Evolutionary conservation across 2,888 invertebrate species (phyloP).

Genomic region (Cerastoderma edule): DNA sequence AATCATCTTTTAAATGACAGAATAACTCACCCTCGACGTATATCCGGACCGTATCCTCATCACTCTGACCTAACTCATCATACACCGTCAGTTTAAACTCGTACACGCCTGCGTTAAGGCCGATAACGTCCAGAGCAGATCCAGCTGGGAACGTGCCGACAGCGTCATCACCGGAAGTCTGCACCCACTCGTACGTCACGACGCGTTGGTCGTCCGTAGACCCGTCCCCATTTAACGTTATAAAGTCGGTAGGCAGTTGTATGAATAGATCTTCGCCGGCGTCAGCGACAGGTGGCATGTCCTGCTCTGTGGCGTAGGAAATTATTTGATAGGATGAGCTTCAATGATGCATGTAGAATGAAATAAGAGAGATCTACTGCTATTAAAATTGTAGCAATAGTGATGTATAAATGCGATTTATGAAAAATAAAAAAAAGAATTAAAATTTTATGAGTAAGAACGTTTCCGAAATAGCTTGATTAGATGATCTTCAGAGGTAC

Average conservation of each 20-base stretch:
- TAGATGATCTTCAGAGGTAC: too few relatives aligned
- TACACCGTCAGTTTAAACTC: slow-evolving; percentile 33
- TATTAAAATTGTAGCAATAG: background rate
- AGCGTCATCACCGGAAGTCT: slow-evolving; percentile 10
- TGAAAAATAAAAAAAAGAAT: background rate
- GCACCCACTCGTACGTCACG: slow-evolving; percentile 32
- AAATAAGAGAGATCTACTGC: background rate
- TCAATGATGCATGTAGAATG: background rate
- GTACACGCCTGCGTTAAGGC: slow-evolving; percentile 31
- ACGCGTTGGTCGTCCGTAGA: slow-evolving; percentile 43
- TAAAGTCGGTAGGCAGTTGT: slow-evolving; percentile 30
- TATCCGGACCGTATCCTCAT: slow-evolving; percentile 37
- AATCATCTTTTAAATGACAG: too few relatives aligned
- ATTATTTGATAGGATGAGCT: background rate
- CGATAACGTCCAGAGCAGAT: slow-evolving; percentile 10
- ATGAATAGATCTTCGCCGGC: slow-evolving; percentile 40
- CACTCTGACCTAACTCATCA: slow-evolving; percentile 39
- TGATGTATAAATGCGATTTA: background rate
- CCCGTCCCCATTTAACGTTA: slow-evolving; percentile 26
- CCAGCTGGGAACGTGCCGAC: background rate
- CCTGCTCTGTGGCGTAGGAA: slow-evolving; percentile 30
- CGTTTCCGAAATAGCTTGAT: too few relatives aligned
- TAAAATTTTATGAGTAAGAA: too few relatives aligned
- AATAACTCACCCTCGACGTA: slow-evolving; percentile 33
- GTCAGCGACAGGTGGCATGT: slow-evolving; percentile 39